Evolutionary conservation across 1,140 invertebrate genomes (phyloP).

Genomic region (Hestina assimilis): DNA sequence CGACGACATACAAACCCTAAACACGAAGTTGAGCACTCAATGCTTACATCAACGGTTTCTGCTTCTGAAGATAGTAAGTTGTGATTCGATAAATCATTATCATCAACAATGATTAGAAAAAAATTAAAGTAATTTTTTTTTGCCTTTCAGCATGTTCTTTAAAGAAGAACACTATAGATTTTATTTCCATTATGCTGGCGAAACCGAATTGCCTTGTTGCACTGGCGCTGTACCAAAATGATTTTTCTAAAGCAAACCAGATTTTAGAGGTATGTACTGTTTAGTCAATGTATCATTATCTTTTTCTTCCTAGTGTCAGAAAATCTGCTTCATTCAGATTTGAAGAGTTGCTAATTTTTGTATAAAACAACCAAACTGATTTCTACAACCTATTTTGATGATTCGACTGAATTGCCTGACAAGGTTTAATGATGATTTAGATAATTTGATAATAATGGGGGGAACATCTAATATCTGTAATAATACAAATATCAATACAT

Average conservation of each 20-base stretch:
- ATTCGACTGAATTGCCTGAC: too few relatives aligned
- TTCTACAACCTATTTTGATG: too few relatives aligned
- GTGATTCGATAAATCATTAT: constrained; percentile 3
- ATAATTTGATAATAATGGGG: too few relatives aligned
- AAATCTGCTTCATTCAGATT: too few relatives aligned
- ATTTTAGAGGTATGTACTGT: constrained; percentile 75
- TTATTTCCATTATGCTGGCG: constrained; percentile 73
- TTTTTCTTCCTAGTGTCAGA: too few relatives aligned
- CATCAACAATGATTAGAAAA: not conserved
- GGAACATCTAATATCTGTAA: too few relatives aligned
- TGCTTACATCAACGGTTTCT: constrained; percentile 66
- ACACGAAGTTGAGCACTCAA: constrained; percentile 55
- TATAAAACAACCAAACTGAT: too few relatives aligned
- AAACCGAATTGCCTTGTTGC: constrained; percentile 70
- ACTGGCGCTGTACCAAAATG: constrained; percentile 69
- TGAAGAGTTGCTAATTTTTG: too few relatives aligned
- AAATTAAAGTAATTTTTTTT: constrained; percentile 9
- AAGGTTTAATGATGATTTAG: too few relatives aligned
- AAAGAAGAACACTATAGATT: constrained; percentile 60
- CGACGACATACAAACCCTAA: constrained; percentile 58
- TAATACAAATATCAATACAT: too few relatives aligned
- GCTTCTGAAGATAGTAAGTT: constrained; percentile 58
- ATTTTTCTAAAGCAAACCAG: constrained; percentile 73
- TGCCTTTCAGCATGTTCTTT: constrained; percentile 44
- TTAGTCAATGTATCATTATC: too few relatives aligned